These are phyloP conservation scores for Drosophila arizonae DNA, from an alignment of 1,140 invertebrate species.

Conservation along the genomic window DNA sequence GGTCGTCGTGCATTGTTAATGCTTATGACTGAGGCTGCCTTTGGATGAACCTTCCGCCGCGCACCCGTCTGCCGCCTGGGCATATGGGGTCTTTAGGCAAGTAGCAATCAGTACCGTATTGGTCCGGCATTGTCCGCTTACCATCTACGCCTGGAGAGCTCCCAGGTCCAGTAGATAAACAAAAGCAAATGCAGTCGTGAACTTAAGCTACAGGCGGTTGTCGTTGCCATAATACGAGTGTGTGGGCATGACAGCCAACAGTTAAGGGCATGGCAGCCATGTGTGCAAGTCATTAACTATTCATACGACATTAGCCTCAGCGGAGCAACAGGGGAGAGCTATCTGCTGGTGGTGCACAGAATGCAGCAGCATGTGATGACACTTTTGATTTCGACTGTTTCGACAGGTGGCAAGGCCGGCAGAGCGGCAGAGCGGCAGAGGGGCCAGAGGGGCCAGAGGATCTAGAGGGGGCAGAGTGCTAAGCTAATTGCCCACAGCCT, in stretches of 20 bases:
- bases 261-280: conserved; percentile 15
- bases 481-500: conserved; percentile 37
- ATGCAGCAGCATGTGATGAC: conserved; percentile 34
- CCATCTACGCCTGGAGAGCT: background rate
- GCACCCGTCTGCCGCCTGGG: background rate
- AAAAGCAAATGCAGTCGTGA: conserved; percentile 45
- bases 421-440: background rate
- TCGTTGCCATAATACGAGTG: conserved; percentile 29
- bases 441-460: no score
- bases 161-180: conserved; percentile 40
- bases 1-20: conserved; percentile 55
- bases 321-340: conserved; percentile 1
- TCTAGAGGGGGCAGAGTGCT: no score
- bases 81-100: conserved; percentile 15
- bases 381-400: conserved; percentile 45
- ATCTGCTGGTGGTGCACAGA: conserved; percentile 1
- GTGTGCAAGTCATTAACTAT: conserved; percentile 67
- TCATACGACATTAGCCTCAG: conserved; percentile 58
- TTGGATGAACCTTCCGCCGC: background rate
- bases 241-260: conserved; percentile 17
- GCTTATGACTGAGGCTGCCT: conserved; percentile 38
- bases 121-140: conserved; percentile 7
- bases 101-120: conserved; percentile 40
- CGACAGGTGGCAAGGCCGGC: background rate
- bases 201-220: conserved; percentile 44